Evolutionary conservation across 2,797 vertebrate genomes (phyloP), one percentile per base, ranked within the genome.

Genomic region (Gallirallus australis): DNA sequence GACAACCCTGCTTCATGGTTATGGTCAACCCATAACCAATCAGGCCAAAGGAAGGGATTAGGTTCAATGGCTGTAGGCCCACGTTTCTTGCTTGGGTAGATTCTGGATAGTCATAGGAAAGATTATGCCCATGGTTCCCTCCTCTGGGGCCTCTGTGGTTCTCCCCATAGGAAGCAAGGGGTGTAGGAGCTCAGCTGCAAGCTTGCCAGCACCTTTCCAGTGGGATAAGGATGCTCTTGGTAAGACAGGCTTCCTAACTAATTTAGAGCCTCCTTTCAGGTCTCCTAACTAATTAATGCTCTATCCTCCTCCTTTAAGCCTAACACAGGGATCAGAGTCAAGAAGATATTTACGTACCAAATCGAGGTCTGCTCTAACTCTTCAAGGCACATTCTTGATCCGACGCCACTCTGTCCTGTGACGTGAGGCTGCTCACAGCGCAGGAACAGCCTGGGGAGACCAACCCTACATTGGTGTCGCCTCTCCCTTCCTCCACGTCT

Each of bases 241-340:
- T 50, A 16, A 70, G 61, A 61, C 80, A 65, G 61, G 69, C 71
- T 86, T 66, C 66, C 52, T 35, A 57, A 65, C 53, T 73, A 7
- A 84, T 65, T 61, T 24, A 40, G 18, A 93, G 75, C 47, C 70
- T 79, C 39, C 68, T 75, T 91, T 82, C 84, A 59, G 30, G 50
- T 77, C 80, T 81, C 45, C 60, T 82, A 52, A 25, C 31, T 90
- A 75, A 87, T 82, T 80, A 90, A 60, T 9, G 35, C 42, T 90
- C 40, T 54, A 8, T 33, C 37, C 6, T 0, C 64, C 48, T 73
- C 54, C 92, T 71, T 56, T 66, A 45, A 87, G 33, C 21, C 85
- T 66, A 60, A 70, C n/a, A 39, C 52, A 60, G 56, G 35, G 45
- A 61, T 18, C 61, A 37, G 78, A 92, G 76, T 52, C 37, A 39